Base-by-base conservation (phyloP, 2,888 invertebrate genomes). In the Salpingus planirostris region DNA sequence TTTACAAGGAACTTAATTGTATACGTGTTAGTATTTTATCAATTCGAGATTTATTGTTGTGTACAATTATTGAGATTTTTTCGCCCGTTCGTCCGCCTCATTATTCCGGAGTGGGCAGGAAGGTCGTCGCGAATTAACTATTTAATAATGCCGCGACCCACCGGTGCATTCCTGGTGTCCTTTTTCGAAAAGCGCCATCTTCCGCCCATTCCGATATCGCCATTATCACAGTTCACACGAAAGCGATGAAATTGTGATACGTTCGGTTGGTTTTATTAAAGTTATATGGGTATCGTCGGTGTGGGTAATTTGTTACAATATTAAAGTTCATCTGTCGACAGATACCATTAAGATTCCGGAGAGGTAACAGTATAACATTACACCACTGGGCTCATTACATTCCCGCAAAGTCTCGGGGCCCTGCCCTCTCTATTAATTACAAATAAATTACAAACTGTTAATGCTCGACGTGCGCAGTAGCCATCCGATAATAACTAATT, bases 1-100 rank as follows among this genome's bases (percentile, higher is more conserved):
- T 36, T 43, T 50, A 52, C 52, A 52, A 48, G 48, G 46, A 47
- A 46, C 47, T 47, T 55, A 55, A 53, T 55, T 55, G 51, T 51
- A 44, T 45, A 44, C 49, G 46, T 52, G 51, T 52, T 50, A 47
- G 46, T 43, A 50, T 52, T 55, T 55, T 52, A 55, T 53, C 54
- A 49, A 48, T 49, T 34, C 37, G 31, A 50, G 50, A 55, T 55
- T 55, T 55, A 55, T 55, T 50, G 44, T 44, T 44, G 41, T 46
- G 40, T 47, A 41, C 47, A 47, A 49, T 50, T 47, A 44, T 46
- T 49, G 47, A 47, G 41, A 43, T 44, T 43, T 39, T n/a, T n/a
- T n/a, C n/a, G n/a, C n/a, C n/a, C n/a, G n/a, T n/a, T n/a, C n/a
- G n/a, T n/a, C n/a, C n/a, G n/a, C n/a, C n/a, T n/a, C n/a, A n/a